A percentile compares a stretch with the other conserved stretches of the same genome.
phyloP scores from a whole-genome alignment of 2,888 invertebrate species.

The Yponomeuta cagnagella region DNA sequence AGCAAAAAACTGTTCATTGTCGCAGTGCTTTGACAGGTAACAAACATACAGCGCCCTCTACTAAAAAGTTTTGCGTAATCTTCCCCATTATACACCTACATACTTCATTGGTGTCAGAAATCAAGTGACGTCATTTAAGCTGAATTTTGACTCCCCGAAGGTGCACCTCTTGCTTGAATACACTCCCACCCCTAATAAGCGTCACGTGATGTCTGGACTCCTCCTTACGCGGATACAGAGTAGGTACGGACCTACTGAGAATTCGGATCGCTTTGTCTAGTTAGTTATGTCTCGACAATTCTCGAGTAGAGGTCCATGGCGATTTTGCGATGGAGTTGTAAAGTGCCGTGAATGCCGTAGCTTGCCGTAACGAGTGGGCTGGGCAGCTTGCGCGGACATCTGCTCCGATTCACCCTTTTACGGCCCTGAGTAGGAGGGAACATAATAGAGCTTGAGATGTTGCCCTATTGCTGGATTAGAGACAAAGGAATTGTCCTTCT shows the following conservation, averaged over 20 bases:
- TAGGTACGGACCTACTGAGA: background rate
- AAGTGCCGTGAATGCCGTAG: conserved; percentile 1
- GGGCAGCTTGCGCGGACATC: conserved; percentile 5
- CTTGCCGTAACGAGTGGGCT: conserved; percentile 8
- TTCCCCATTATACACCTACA: too few relatives aligned
- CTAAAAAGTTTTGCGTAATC: too few relatives aligned
- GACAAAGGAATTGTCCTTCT: conserved; percentile 2
- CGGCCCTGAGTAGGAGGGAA: background rate
- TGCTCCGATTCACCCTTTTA: conserved; percentile 8
- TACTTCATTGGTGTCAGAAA: too few relatives aligned
- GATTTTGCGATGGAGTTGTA: background rate
- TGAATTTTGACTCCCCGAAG: too few relatives aligned
- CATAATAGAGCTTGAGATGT: background rate
- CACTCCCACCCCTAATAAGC: too few relatives aligned
- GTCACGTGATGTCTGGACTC: too few relatives aligned
- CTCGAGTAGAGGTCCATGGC: conserved; percentile 4
- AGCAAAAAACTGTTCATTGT: too few relatives aligned
- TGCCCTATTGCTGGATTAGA: background rate
- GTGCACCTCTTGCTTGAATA: too few relatives aligned
- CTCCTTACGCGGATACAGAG: background rate
- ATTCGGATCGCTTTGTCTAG: background rate
- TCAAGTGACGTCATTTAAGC: too few relatives aligned
- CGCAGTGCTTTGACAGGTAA: too few relatives aligned
- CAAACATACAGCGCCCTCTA: too few relatives aligned
- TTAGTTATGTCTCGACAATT: background rate